Percentiles rank a stretch among this genome's conserved stretches.
These are phyloP conservation scores for Gastracanthus pulcherrimus DNA, from an alignment of 2,888 invertebrate species.

Conservation along the genomic window DNA sequence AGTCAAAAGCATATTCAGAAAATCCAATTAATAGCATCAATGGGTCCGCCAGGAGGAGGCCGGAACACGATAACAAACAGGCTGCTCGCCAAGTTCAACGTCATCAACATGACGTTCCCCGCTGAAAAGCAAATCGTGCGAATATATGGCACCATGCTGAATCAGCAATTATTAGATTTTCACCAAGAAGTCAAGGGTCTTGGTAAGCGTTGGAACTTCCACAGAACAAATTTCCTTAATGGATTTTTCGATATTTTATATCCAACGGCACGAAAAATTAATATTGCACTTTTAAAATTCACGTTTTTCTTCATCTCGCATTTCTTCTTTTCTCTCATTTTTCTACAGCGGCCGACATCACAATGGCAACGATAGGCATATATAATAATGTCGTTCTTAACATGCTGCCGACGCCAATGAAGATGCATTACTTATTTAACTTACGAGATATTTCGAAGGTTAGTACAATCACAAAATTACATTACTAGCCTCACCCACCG, in stretches of 20 bases:
- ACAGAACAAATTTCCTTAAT: slow-evolving; percentile 18
- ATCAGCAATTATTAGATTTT: slow-evolving; percentile 88
- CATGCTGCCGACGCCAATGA: slow-evolving; percentile 92
- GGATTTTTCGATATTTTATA: slow-evolving; percentile 33
- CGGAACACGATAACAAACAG: slow-evolving; percentile 88
- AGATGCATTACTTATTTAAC: slow-evolving; percentile 94
- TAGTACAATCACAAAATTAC: too few species aligned
- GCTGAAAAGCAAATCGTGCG: slow-evolving; percentile 86
- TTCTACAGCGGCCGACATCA: slow-evolving; percentile 81
- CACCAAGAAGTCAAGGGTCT: slow-evolving; percentile 88
- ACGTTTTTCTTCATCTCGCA: background rate
- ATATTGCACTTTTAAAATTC: slow-evolving; percentile 16
- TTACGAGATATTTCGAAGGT: slow-evolving; percentile 92
- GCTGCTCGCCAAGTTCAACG: slow-evolving; percentile 87
- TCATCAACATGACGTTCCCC: slow-evolving; percentile 90
- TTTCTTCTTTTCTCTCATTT: background rate
- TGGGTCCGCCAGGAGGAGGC: slow-evolving; percentile 94
- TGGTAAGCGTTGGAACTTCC: slow-evolving; percentile 75
- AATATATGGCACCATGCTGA: slow-evolving; percentile 92
- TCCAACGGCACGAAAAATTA: background rate
- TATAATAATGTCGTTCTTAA: slow-evolving; percentile 86
- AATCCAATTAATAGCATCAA: slow-evolving; percentile 88
- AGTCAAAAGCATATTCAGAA: slow-evolving; percentile 87
- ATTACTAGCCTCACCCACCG: too few species aligned
- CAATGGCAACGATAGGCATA: slow-evolving; percentile 87